A percentile compares a stretch with the other conserved stretches of the same genome.
These are phyloP conservation scores for Carterocephalus palaemon DNA, from an alignment of 2,888 invertebrate species.

Conservation along the genomic window DNA sequence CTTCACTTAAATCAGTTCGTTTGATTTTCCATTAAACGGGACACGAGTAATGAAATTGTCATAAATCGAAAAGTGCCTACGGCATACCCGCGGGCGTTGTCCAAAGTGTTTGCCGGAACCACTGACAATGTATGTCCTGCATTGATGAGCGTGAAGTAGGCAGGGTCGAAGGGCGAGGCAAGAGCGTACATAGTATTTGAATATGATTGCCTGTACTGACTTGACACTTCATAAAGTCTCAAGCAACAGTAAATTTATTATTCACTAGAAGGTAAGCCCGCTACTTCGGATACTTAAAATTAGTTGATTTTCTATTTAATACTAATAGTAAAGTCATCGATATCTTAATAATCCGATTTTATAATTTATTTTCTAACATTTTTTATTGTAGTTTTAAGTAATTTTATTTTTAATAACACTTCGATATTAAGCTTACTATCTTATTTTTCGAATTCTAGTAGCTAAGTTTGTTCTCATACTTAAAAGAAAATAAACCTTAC, in stretches of 20 bases:
- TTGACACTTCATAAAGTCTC: slow-evolving; percentile 30
- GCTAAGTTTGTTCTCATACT: too few species aligned
- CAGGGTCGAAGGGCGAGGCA: slow-evolving; percentile 42
- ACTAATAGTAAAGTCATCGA: too few species aligned
- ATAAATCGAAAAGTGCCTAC: slow-evolving; percentile 55
- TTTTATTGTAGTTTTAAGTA: too few species aligned
- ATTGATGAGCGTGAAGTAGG: slow-evolving; percentile 59
- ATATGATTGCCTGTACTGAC: slow-evolving; percentile 29
- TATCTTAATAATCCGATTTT: too few species aligned
- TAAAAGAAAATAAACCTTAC: too few species aligned
- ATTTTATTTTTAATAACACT: too few species aligned
- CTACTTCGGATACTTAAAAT: not conserved
- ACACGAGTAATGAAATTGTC: slow-evolving; percentile 52
- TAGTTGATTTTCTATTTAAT: too few species aligned
- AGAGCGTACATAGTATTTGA: slow-evolving; percentile 16
- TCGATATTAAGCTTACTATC: too few species aligned
- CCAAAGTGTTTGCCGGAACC: slow-evolving; percentile 55
- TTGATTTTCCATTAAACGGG: too few species aligned
- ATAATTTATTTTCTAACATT: too few species aligned
- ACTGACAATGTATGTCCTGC: slow-evolving; percentile 61
- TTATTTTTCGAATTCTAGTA: too few species aligned
- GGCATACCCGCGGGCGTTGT: slow-evolving; percentile 42
- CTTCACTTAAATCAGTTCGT: too few species aligned
- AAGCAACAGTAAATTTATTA: slow-evolving; percentile 28
- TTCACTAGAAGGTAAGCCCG: slow-evolving; percentile 5